Percentiles rank a stretch among this genome's conserved stretches.
phyloP scores from a whole-genome alignment of 2,113 vertebrate species.

The Leucoraja erinaceus region DNA sequence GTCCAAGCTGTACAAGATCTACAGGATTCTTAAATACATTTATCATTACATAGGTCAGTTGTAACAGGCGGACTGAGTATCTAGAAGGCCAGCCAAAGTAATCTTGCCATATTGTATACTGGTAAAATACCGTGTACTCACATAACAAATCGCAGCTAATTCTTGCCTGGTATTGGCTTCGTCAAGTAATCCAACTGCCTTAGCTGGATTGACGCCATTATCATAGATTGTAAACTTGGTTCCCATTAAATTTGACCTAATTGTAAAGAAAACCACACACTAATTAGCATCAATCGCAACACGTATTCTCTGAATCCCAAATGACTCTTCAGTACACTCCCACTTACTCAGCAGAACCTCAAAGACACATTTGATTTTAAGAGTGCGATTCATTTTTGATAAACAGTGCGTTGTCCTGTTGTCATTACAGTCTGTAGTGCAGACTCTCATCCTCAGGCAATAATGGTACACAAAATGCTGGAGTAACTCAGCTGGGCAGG shows the following conservation, averaged over 20 bases:
- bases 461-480: neutral
- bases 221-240: slow-evolving; percentile 95
- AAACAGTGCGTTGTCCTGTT: neutral
- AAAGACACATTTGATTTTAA: neutral
- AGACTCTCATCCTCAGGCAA: neutral
- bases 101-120: neutral
- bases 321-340: neutral
- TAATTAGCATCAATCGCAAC: neutral
- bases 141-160: slow-evolving; percentile 86
- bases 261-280: slow-evolving; percentile 42
- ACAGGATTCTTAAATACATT: neutral
- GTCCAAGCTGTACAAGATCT: neutral
- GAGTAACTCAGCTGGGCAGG: no score
- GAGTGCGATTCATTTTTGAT: neutral
- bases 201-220: slow-evolving; percentile 77
- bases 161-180: slow-evolving; percentile 78
- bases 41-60: neutral
- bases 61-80: neutral
- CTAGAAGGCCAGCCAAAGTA: neutral
- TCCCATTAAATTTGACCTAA: slow-evolving; percentile 92
- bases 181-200: slow-evolving; percentile 70
- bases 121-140: slow-evolving; percentile 56
- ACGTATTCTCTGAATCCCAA: neutral
- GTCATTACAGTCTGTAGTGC: neutral
- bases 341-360: neutral